Evolutionary conservation across 1,140 invertebrate species (phyloP), one percentile per base, ranked within the genome.

Genomic region (Oedothorax gibbosus): DNA sequence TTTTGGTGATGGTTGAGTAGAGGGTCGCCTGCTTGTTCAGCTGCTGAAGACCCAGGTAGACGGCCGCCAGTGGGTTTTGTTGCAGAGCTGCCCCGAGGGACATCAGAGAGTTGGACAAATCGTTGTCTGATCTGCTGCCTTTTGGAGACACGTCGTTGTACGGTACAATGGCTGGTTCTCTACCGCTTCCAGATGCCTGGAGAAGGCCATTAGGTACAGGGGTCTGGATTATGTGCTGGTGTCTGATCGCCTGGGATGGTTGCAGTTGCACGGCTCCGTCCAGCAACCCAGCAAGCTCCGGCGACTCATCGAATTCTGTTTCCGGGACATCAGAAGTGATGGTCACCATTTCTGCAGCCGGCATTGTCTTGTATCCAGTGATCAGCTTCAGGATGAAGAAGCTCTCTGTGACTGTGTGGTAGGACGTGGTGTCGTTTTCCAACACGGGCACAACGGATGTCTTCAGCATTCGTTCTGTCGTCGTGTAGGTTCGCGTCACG

Each of bases 121-220:
- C 87, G 35, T 82, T 82, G 6, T 72, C 72, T 60, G 85, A 76
- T 83, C 86, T 87, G 79, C n/a, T 89, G 35, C 35, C 35, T 35
- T 35, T 35, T 5, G 35, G 35, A 5, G 35, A 1, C 35, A 35
- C 35, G 89, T 87, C 87, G 88, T 92, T 65, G 87, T 91, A 21
- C 88, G 87, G 85, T 89, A 85, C 85, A 90, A 90, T 85, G 90
- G 91, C n/a, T 82, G 87, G 78, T 86, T 87, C 77, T 68, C 75
- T 76, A 3, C 85, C 85, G 18, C 75, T 79, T 10, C 79, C 85
- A 20, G 82, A 84, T 9, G 75, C 75, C 7, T 89, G 73, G 3
- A 87, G 84, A 8, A 87, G 85, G 21, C 54, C 60, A 15, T 65
- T 85, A 7, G 68, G 82, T 15, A 75, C 77, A 35, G 62, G 85